A percentile compares a stretch with the other conserved stretches of the same genome.
phyloP scores from a whole-genome alignment of 2,797 vertebrate genomes.

The Graptemys geographica region DNA sequence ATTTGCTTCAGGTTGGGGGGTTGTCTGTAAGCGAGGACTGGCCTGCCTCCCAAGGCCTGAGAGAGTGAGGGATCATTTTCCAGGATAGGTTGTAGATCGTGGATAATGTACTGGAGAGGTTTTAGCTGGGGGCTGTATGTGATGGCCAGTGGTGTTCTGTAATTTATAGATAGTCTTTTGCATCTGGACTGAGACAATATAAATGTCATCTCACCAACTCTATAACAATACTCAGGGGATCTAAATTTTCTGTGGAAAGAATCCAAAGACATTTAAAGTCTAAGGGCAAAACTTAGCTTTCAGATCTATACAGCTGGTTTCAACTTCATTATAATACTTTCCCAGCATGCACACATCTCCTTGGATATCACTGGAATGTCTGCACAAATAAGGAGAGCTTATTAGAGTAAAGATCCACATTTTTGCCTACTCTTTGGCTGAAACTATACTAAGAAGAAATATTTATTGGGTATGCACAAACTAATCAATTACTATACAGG shows the following conservation, averaged over 20 bases:
- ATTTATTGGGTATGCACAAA: too few relatives aligned
- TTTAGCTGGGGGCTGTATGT: too few relatives aligned
- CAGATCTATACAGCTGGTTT: fast-evolving
- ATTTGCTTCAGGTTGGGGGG: too few relatives aligned
- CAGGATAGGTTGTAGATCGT: too few relatives aligned
- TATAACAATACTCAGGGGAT: neutral
- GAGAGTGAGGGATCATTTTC: too few relatives aligned
- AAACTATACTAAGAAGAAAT: neutral
- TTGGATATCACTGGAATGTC: too few relatives aligned
- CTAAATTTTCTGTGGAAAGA: neutral
- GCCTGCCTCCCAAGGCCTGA: too few relatives aligned
- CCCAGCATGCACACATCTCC: neutral
- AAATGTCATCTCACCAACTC: neutral
- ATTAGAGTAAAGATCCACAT: neutral
- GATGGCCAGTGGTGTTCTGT: too few relatives aligned
- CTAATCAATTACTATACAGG: too few relatives aligned
- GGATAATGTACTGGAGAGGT: too few relatives aligned
- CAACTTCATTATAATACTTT: neutral
- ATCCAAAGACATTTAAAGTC: neutral
- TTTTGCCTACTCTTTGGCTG: neutral
- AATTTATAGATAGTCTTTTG: neutral
- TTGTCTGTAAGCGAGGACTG: too few relatives aligned
- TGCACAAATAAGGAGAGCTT: neutral
- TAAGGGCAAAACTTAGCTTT: neutral
- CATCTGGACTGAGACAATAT: neutral